These are phyloP conservation scores for Resseliella maxima DNA, from an alignment of 2,888 invertebrate species.

Conservation along the genomic window DNA sequence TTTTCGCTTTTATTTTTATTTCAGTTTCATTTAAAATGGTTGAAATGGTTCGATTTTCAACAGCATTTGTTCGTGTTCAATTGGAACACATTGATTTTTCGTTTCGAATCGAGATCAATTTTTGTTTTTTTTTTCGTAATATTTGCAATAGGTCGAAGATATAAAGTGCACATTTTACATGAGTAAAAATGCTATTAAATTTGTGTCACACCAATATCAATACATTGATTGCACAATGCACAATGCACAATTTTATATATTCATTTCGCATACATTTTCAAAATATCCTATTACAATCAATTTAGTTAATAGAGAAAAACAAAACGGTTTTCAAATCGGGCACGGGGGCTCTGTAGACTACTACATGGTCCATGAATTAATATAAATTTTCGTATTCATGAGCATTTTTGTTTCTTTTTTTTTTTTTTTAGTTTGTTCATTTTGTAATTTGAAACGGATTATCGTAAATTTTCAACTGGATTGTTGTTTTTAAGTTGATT, in stretches of 20 bases:
- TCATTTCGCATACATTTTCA: neutral
- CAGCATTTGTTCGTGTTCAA: neutral
- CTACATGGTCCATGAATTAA: too few relatives aligned
- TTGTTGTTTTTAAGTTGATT: slow-evolving; percentile 47
- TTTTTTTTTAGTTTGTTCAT: neutral
- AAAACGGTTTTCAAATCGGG: too few relatives aligned
- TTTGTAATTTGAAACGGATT: slow-evolving; percentile 27
- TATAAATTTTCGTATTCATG: too few relatives aligned
- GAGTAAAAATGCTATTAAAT: neutral
- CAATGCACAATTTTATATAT: too few relatives aligned
- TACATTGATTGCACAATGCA: too few relatives aligned
- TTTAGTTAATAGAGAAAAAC: neutral
- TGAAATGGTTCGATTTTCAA: neutral
- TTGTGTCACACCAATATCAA: neutral
- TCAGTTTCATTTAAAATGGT: slow-evolving; percentile 4
- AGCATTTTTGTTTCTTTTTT: too few relatives aligned
- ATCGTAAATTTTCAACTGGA: neutral
- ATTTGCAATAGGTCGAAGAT: neutral
- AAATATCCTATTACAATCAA: neutral
- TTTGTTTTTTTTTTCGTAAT: neutral
- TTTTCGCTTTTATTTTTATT: neutral
- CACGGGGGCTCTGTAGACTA: too few relatives aligned
- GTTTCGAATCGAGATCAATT: neutral
- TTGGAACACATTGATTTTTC: neutral
- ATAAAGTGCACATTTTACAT: neutral